Evolutionary conservation across 2,113 vertebrate genomes (phyloP), one percentile per base, ranked within the genome.

Genomic region (Chlamydotis undulata): DNA sequence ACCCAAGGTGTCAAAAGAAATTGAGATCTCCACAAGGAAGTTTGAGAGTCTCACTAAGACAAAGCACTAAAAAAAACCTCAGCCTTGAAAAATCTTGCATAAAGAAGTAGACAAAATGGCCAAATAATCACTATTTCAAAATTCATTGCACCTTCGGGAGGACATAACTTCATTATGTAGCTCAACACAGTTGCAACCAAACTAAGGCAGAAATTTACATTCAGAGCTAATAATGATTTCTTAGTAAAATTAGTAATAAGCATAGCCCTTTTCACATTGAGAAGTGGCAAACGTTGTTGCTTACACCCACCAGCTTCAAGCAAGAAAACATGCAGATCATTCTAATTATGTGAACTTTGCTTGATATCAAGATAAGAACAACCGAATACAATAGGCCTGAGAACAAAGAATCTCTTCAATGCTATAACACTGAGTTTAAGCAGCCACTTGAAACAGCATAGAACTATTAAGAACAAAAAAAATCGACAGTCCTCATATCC

Each of bases 381-480:
- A 74, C 9, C 14, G 45, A 73, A 73, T 13, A 69, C 0, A 0
- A 53, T 2, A 93, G 25, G 25, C 35, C 35, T 18, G 12, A 74
- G 56, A 87, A 80, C 22, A 91, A 56, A 60, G 17, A 83, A 61
- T 2, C 3, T 23, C 31, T 59, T 68, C 37, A 79, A 18, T 23
- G 5, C 9, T 26, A 0, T 29, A 83, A 65, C 22, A 86, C 9
- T 0, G 1, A 90, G 2, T 12, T 63, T 75, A 79, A 82, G 25
- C 4, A 79, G 28, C 28, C 79, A 82, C 10, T 35, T 57, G 9
- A 52, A 87, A 52, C 7, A 56, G 11, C 41, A 64, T 6, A 82
- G 17, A 67, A 56, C 25, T 12, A n/a, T 8, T 18, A 53, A 53
- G 7, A 75, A 16, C 3, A 45, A 75, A 76, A 76, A 39, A 45